Evolutionary conservation across 2,113 vertebrate genomes (phyloP).

Genomic region (Felis chaus): DNA sequence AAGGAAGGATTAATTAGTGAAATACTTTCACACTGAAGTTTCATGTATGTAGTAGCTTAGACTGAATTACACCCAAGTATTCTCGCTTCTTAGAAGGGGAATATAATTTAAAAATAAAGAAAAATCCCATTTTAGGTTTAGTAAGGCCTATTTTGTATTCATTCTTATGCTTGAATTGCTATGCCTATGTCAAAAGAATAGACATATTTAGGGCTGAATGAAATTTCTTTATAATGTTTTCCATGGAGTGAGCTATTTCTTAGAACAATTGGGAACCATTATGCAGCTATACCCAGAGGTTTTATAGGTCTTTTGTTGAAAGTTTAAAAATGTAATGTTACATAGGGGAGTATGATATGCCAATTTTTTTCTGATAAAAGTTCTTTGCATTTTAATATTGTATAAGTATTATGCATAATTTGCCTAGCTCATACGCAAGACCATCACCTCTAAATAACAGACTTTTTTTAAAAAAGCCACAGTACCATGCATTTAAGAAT

Average conservation of each 20-base stretch:
- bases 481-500: conserved; percentile 31
- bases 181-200: conserved; percentile 63
- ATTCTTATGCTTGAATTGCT: conserved; percentile 63
- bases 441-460: conserved; percentile 51
- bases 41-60: neutral
- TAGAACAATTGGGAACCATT: conserved; percentile 71
- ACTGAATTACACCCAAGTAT: conserved; percentile 4
- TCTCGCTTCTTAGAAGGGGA: neutral
- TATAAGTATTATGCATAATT: conserved; percentile 48
- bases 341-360: conserved; percentile 54
- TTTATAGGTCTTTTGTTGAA: conserved; percentile 73
- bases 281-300: conserved; percentile 61
- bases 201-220: conserved; percentile 59
- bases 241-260: conserved; percentile 64
- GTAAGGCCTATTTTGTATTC: conserved; percentile 65
- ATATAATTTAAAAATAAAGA: conserved; percentile 41
- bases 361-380: conserved; percentile 65
- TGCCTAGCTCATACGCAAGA: conserved; percentile 34
- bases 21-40: neutral
- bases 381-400: conserved; percentile 67
- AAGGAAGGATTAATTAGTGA: conserved; percentile 2
- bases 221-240: conserved; percentile 77
- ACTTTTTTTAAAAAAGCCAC: neutral
- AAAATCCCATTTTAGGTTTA: conserved; percentile 22
- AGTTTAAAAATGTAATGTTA: conserved; percentile 68